Evolutionary conservation across 1,140 invertebrate species (phyloP).

Genomic region (Bombyx mori): ASM3026992v2 NC_085131.1:10122501-10123000

Average conservation of each 20-base stretch:
- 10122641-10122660: too few relatives aligned
- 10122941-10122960: slow-evolving; percentile 70
- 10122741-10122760: slow-evolving; percentile 79
- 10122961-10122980: slow-evolving; percentile 69
- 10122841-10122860: slow-evolving; percentile 78
- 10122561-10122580: too few relatives aligned
- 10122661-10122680: too few relatives aligned
- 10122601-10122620: too few relatives aligned
- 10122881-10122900: slow-evolving; percentile 76
- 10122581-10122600: too few relatives aligned
- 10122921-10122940: slow-evolving; percentile 75
- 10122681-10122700: too few relatives aligned
- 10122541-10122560: too few relatives aligned
- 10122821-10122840: slow-evolving; percentile 74
- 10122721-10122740: slow-evolving; percentile 78
- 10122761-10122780: slow-evolving; percentile 74
- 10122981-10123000: background rate
- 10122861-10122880: slow-evolving; percentile 77
- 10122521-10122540: too few relatives aligned
- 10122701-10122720: slow-evolving; percentile 71
- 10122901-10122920: slow-evolving; percentile 77
- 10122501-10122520: too few relatives aligned
- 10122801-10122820: slow-evolving; percentile 74
- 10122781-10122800: slow-evolving; percentile 78
- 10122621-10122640: too few relatives aligned